Percentiles rank a stretch among this genome's conserved stretches.
These are phyloP conservation scores for Tetranychus piercei DNA, from an alignment of 2,888 invertebrate species.

Conservation along the genomic window DNA sequence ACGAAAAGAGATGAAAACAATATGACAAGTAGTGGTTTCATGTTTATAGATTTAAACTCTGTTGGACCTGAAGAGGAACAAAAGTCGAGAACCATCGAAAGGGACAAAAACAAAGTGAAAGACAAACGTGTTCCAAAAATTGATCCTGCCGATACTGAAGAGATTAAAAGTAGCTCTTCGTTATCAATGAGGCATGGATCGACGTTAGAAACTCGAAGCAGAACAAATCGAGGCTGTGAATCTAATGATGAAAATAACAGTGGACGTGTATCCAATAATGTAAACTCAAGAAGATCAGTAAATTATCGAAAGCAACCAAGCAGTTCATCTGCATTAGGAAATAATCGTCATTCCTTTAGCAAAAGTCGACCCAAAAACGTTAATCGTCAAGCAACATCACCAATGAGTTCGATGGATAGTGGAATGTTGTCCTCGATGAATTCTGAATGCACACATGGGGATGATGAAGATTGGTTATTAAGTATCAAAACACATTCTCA, in stretches of 20 bases:
- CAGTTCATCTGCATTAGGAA: background rate
- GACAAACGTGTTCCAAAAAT: background rate
- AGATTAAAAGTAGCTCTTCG: background rate
- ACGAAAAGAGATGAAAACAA: slow-evolving; percentile 16
- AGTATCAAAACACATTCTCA: background rate
- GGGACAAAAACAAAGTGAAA: slow-evolving; percentile 19
- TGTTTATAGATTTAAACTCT: slow-evolving; percentile 24
- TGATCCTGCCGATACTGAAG: background rate
- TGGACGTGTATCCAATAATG: background rate
- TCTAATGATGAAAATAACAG: background rate
- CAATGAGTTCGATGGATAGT: slow-evolving; percentile 3
- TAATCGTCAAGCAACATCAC: background rate
- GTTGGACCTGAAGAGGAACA: background rate
- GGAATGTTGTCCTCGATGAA: background rate
- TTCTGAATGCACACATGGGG: background rate
- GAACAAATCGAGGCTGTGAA: background rate
- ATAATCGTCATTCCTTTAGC: background rate
- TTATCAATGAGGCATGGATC: background rate
- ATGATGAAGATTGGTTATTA: slow-evolving; percentile 7
- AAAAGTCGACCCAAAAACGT: background rate
- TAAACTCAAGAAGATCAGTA: background rate
- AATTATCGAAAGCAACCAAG: background rate
- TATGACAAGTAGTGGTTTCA: slow-evolving; percentile 19
- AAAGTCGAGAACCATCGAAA: slow-evolving; percentile 11
- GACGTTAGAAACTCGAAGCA: background rate